phyloP scores from a whole-genome alignment of 2,888 invertebrate genomes.

The Plagodis pulveraria region DNA sequence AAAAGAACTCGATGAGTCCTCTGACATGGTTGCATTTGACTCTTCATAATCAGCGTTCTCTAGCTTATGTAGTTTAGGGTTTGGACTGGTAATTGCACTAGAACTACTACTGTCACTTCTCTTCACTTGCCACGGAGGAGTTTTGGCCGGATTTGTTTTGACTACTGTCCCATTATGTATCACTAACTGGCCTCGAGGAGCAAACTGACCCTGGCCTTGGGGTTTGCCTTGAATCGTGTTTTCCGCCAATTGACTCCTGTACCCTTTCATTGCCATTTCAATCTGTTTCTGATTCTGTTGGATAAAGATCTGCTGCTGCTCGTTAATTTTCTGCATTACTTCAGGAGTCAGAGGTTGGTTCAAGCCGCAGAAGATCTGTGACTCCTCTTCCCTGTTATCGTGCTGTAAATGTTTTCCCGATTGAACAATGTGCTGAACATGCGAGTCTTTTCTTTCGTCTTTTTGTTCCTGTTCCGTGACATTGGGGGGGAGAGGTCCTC shows the following conservation, averaged over 20 bases:
- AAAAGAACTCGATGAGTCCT: constrained; percentile 65
- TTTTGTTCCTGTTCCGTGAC: constrained; percentile 56
- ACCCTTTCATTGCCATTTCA: constrained; percentile 82
- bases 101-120: constrained; percentile 56
- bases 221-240: constrained; percentile 63
- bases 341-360: constrained; percentile 79
- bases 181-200: constrained; percentile 72
- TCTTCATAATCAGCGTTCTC: constrained; percentile 72
- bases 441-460: constrained; percentile 65
- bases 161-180: constrained; percentile 80
- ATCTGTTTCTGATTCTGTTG: constrained; percentile 83
- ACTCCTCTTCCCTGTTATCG: constrained; percentile 65
- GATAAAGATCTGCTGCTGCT: constrained; percentile 84
- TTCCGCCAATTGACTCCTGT: constrained; percentile 67
- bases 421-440: constrained; percentile 45
- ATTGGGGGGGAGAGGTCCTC: constrained; percentile 52
- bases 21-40: constrained; percentile 62
- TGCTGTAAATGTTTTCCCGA: constrained; percentile 49
- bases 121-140: constrained; percentile 86
- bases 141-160: constrained; percentile 80
- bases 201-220: constrained; percentile 61
- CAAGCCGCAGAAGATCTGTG: constrained; percentile 76
- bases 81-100: constrained; percentile 63
- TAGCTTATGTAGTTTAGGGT: constrained; percentile 65
- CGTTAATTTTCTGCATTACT: constrained; percentile 84